Evolutionary conservation across 2,888 invertebrate species (phyloP).

Genomic region (Lissocephala sabroskyi): DNA sequence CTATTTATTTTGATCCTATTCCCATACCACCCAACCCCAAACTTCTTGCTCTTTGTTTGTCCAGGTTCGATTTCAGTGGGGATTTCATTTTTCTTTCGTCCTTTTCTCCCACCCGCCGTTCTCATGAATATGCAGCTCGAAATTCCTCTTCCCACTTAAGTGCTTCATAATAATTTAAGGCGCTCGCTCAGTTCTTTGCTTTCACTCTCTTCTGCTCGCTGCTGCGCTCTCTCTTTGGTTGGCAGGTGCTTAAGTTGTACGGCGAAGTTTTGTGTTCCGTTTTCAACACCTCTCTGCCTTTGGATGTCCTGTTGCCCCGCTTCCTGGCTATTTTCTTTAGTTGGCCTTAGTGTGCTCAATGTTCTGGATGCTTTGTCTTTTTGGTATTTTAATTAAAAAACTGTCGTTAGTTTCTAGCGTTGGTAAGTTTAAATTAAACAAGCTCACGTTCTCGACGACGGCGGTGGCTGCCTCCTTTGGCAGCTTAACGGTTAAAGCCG

Average conservation of each 20-base stretch:
- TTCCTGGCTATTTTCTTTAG: too few species aligned
- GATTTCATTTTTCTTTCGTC: too few species aligned
- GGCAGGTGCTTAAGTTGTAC: too few species aligned
- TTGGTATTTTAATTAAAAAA: conserved; percentile 65
- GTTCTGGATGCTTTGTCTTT: conserved; percentile 44
- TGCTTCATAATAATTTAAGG: conserved; percentile 62
- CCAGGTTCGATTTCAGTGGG: too few species aligned
- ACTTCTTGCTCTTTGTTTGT: neutral
- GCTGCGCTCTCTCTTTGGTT: neutral
- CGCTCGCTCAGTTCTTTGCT: conserved; percentile 15
- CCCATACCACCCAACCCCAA: conserved; percentile 26
- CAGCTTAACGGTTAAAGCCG: too few species aligned
- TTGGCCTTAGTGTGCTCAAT: neutral
- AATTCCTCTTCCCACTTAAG: conserved; percentile 28
- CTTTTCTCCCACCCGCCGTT: too few species aligned
- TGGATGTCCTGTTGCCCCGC: too few species aligned
- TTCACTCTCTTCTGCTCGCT: neutral
- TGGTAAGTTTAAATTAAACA: conserved; percentile 61
- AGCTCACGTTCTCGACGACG: conserved; percentile 24
- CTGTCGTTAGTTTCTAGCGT: conserved; percentile 59
- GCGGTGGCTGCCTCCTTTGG: conserved; percentile 17
- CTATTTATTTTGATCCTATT: too few species aligned
- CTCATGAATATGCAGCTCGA: too few species aligned
- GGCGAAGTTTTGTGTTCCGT: too few species aligned
- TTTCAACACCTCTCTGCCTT: too few species aligned